Base-by-base conservation (phyloP, 2,888 invertebrate species). In the Netelia virgata region DNA sequence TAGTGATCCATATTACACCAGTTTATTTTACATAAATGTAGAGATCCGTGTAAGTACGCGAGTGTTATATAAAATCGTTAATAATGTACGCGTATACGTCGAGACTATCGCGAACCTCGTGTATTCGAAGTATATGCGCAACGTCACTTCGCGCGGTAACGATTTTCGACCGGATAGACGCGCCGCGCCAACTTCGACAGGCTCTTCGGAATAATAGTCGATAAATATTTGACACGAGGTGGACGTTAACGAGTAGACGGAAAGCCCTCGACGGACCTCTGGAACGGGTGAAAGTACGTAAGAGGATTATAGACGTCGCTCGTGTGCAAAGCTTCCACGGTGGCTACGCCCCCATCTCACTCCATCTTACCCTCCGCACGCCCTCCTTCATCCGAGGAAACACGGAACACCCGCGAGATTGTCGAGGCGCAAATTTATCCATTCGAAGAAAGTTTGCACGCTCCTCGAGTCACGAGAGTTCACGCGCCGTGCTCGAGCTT, bases 201-300 rank as follows among this genome's bases (percentile, higher is more conserved):
- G 76, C 73, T 69, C 84, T 77, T 70, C 68, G 63, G 80, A 81
- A 84, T 84, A 81, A 84, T 81, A 84, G 84, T 81, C 80, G 84
- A 84, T 84, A 81, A 84, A 84, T 84, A 77, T 84, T 84, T 84
- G 84, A 84, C 68, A 64, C 57, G 66, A 63, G 80, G 43, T 57
- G 68, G 63, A 63, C 63, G 80, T 84, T 84, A 84, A 84, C 80
- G 84, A 84, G 76, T 77, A 69, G 43, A 18, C 63, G 81, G 77
- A 77, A 84, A 80, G 84, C 77, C 73, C 73, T 76, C 57, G 68
- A 64, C 64, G 64, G 66, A 55, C 20, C 41, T 75, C 28, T 14
- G 41, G 70, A 64, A 73, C 73, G 76, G 64, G 59, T 73, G 76
- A 81, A 81, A 84, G 80, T 77, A 63, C 63, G 57, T 84, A 81